A percentile compares a stretch with the other conserved stretches of the same genome.
These are phyloP conservation scores for Chamaea fasciata DNA, from an alignment of 2,113 vertebrate species.

Conservation along the genomic window DNA sequence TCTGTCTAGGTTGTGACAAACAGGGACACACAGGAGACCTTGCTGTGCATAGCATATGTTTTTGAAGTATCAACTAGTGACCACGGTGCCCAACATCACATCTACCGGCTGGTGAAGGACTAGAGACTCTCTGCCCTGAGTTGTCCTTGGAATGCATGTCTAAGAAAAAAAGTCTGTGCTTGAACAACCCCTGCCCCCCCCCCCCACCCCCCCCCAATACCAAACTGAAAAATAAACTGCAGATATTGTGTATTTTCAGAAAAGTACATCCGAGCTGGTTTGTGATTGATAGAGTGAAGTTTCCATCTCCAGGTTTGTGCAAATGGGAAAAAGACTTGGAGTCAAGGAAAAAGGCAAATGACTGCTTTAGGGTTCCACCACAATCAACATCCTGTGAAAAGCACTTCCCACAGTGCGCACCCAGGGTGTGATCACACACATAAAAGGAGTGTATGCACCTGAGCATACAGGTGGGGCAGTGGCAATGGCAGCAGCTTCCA, in stretches of 20 bases:
- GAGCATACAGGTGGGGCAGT: neutral
- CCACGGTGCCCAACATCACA: conserved; percentile 92
- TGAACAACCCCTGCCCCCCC: conserved; percentile 16
- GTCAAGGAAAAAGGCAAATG: neutral
- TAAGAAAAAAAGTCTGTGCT: conserved; percentile 45
- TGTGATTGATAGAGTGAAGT: conserved; percentile 2
- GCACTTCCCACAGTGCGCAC: neutral
- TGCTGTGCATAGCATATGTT: conserved; percentile 91
- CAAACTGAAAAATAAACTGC: conserved; percentile 71
- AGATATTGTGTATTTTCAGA: conserved; percentile 65
- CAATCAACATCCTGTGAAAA: neutral
- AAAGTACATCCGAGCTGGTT: conserved; percentile 50
- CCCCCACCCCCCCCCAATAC: neutral
- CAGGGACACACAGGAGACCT: conserved; percentile 91
- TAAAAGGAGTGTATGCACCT: neutral
- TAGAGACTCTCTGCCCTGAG: conserved; percentile 66
- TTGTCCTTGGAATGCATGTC: conserved; percentile 28
- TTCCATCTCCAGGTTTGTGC: neutral
- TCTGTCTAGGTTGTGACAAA: conserved; percentile 88
- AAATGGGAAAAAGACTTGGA: neutral
- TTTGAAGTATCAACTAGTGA: conserved; percentile 94
- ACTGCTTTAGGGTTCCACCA: neutral
- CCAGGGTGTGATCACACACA: neutral
- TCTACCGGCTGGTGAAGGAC: conserved; percentile 95
- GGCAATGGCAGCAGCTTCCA: neutral